Base-by-base conservation (phyloP, 2,888 invertebrate species). In the Branchipolynoe longqiensis region DNA sequence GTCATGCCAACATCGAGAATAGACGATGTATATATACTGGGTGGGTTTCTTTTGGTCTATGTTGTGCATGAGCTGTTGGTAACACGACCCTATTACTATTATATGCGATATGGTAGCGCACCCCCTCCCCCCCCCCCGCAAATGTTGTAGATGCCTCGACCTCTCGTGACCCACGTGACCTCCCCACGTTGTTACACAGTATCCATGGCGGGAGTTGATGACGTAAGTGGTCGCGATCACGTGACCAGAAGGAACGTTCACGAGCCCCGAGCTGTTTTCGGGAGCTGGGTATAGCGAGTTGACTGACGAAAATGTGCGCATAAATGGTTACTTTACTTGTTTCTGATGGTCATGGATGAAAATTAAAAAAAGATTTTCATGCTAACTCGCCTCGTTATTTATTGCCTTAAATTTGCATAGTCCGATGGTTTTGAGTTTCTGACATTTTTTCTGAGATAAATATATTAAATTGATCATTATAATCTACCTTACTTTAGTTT, bases 341-440 rank as follows among this genome's bases (percentile, higher is more conserved):
- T 62, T 62, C 62, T 31, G 12, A 14, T 62, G 62, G 31, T 62
- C 62, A 62, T 62, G 62, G 31, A 62, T 62, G n/a, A n/a, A n/a
- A n/a, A n/a, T n/a, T n/a, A n/a, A n/a, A n/a, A 62, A 62, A 62
- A 62, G 62, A 62, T 62, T 62, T 62, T 62, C 62, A 62, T 62
- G 62, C 28, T 62, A 56, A n/a, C n/a, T n/a, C n/a, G n/a, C n/a
- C n/a, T n/a, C n/a, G n/a, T n/a, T n/a, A n/a, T n/a, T n/a, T n/a
- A n/a, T n/a, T n/a, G n/a, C n/a, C n/a, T n/a, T n/a, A n/a, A n/a
- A n/a, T n/a, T n/a, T n/a, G n/a, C n/a, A n/a, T n/a, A n/a, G n/a
- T n/a, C n/a, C n/a, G n/a, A n/a, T n/a, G n/a, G n/a, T n/a, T n/a
- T n/a, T n/a, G n/a, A n/a, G n/a, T n/a, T n/a, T n/a, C n/a, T n/a